phyloP scores from a whole-genome alignment of 2,113 vertebrate genomes.

The Gopherus flavomarginatus region DNA sequence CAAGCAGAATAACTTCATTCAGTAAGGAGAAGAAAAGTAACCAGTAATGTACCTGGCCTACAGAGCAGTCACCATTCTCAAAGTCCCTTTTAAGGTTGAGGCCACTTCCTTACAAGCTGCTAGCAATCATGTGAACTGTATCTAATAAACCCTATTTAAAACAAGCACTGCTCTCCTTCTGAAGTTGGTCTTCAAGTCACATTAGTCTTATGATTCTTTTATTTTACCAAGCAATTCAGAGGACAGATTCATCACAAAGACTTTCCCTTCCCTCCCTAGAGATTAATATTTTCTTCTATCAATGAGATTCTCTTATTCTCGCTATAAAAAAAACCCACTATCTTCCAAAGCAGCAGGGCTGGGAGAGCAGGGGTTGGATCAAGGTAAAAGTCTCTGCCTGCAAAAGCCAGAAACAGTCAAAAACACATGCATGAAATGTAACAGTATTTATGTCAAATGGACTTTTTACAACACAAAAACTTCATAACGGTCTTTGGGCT shows the following conservation, averaged over 20 bases:
- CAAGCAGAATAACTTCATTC: conserved; percentile 24
- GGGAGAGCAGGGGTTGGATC: not conserved
- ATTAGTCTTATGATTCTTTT: conserved; percentile 31
- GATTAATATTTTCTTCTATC: conserved; percentile 4
- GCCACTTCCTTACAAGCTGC: conserved; percentile 60
- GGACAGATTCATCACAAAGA: not conserved
- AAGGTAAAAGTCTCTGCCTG: conserved; percentile 45
- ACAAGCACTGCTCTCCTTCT: conserved; percentile 44
- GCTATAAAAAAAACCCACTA: not conserved
- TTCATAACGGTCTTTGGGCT: not conserved
- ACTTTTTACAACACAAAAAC: conserved; percentile 1
- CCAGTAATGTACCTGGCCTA: conserved; percentile 40
- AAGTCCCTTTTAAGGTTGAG: conserved; percentile 40
- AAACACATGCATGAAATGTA: conserved; percentile 49
- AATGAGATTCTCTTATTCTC: not conserved
- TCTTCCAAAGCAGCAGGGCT: not conserved
- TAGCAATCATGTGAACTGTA: conserved; percentile 49
- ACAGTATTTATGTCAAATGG: conserved; percentile 10
- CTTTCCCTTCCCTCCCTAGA: not conserved
- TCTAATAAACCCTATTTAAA: conserved; percentile 55
- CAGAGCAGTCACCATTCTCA: conserved; percentile 40
- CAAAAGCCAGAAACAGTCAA: conserved; percentile 48
- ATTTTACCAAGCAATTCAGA: conserved; percentile 1
- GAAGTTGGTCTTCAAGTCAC: conserved; percentile 37
- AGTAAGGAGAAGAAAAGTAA: conserved; percentile 18